Base-by-base conservation (phyloP, 2,113 vertebrate species). In the Myrmecobius fasciatus region DNA sequence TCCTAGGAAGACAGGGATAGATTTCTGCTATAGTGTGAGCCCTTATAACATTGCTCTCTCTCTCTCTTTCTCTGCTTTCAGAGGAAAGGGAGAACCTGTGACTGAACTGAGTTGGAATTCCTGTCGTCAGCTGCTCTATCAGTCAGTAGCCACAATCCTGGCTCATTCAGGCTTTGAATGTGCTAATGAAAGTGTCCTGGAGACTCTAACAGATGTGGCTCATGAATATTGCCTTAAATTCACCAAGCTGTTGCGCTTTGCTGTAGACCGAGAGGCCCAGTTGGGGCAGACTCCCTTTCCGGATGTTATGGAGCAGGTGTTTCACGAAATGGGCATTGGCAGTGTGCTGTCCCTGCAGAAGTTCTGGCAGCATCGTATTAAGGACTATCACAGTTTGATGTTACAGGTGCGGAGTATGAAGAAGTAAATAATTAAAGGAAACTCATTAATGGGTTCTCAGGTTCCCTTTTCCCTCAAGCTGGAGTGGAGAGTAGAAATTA, bases 321-420 rank as follows among this genome's bases (percentile, higher is more conserved):
- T 99, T 98, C 99, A 99, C 0, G 99, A 99, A 93, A 98, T 99
- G 97, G 99, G 99, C 97, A 99, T 99, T 2, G 99, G 99, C 98
- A 99, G 99, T 0, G 98, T 99, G 94, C 98, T 99, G 92, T 99
- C 99, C 0, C 98, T 99, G 95, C 99, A 99, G 98, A 99, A 99
- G 97, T 99, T 99, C 98, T 99, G 99, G 99, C 99, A 99, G 96
- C 99, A 99, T 94, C 99, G 99, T 95, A 99, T 99, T 97, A 99
- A 99, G 97, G 99, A 99, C 98, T 99, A 99, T 96, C 99, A 99
- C 98, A 99, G 98, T 98, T 99, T 99, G 98, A 99, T 99, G 99
- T 98, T 99, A 1, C 99, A 99, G 99, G 99, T 99, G 97, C 99
- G 98, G 48, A 0, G 24, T 14, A 2, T 75, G 53, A 43, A 91